phyloP scores from a whole-genome alignment of 2,888 invertebrate species.

The Hermaeophaga mercurialis region DNA sequence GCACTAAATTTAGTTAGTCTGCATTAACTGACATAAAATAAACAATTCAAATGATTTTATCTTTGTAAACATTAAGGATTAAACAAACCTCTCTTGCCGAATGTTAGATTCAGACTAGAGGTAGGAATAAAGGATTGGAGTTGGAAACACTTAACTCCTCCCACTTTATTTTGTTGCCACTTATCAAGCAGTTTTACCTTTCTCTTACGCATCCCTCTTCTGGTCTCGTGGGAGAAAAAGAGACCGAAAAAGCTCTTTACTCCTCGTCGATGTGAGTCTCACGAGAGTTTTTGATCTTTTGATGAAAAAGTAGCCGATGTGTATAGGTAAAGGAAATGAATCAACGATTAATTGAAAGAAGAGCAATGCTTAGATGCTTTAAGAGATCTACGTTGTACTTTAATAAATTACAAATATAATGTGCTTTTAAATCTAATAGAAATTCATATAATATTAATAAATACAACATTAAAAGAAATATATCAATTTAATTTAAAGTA shows the following conservation, averaged over 20 bases:
- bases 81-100: slow-evolving; percentile 25
- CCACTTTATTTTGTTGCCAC: slow-evolving; percentile 52
- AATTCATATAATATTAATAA: no score
- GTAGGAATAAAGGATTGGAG: slow-evolving; percentile 49
- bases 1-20: no score
- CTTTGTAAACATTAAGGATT: no score
- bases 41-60: no score
- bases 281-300: slow-evolving; percentile 39
- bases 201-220: slow-evolving; percentile 45
- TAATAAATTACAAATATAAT: no score
- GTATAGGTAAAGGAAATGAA: slow-evolving; percentile 14
- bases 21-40: no score
- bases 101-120: slow-evolving; percentile 49
- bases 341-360: slow-evolving; percentile 20
- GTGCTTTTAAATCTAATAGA: no score
- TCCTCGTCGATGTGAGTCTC: slow-evolving; percentile 50
- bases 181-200: slow-evolving; percentile 51
- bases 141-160: slow-evolving; percentile 53
- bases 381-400: no score
- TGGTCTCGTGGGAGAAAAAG: slow-evolving; percentile 47
- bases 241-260: slow-evolving; percentile 48
- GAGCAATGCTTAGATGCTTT: background rate
- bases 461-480: no score
- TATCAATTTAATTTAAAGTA: no score
- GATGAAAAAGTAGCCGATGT: slow-evolving; percentile 29